Conservation (phyloP, 2,113 vertebrate species). For the Phalacrocorax carbo region DNA sequence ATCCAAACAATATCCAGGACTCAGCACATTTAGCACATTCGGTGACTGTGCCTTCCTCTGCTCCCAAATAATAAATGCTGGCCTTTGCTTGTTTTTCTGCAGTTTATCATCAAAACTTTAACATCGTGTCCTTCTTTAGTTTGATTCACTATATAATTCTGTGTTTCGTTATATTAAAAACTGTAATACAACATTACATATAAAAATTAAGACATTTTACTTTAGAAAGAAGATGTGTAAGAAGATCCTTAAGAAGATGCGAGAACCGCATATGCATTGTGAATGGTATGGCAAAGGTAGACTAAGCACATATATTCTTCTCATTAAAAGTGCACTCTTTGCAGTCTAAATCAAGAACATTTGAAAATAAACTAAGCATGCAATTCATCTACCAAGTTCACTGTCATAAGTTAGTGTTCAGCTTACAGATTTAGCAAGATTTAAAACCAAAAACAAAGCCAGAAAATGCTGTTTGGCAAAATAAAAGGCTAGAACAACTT, state of each 20-base stretch:
- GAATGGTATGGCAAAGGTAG: background rate
- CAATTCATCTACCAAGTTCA: background rate
- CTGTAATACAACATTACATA: background rate
- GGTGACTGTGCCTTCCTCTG: background rate
- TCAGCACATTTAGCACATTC: background rate
- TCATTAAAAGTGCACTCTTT: background rate
- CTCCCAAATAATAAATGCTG: background rate
- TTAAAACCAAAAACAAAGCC: background rate
- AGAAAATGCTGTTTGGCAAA: background rate
- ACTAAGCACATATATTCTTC: background rate
- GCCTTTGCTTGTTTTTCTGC: background rate
- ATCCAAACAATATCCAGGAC: background rate
- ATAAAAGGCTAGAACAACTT: background rate
- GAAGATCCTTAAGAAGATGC: background rate
- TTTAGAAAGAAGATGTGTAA: background rate
- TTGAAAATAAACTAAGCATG: background rate
- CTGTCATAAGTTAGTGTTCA: background rate
- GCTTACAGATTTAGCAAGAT: background rate
- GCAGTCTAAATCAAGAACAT: background rate
- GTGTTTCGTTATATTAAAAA: background rate
- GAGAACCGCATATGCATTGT: background rate
- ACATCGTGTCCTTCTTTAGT: background rate
- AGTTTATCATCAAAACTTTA: background rate
- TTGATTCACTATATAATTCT: background rate
- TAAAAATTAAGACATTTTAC: background rate